Evolutionary conservation across 2,797 vertebrate species (phyloP), one percentile per base, ranked within the genome.

Genomic region (Sebastes minor): DNA sequence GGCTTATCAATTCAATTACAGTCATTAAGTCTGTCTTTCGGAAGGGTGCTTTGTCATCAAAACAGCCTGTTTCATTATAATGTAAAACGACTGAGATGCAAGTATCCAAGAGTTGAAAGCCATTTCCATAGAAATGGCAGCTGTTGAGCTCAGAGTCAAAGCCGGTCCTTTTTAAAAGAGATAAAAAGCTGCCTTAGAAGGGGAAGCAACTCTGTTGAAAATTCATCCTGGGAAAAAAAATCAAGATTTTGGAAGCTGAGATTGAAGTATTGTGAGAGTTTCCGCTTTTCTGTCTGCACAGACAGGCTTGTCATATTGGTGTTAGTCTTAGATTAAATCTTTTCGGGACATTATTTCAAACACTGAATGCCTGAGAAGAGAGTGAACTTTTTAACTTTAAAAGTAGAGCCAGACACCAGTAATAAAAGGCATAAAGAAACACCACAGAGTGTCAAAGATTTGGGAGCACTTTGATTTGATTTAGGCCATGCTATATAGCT

Each of bases 1-100:
- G 77, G 69, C 65, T 83, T 80, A 88, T 86, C 89, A 84, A 91
- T 90, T 91, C 76, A 87, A 91, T 88, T 87, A 87, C 68, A 82
- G 63, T 79, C 77, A 87, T 88, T 84, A 83, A 71, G 57, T 84
- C 53, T 76, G 87, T 86, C 89, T 89, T 88, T 92, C 53, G 85
- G 64, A 57, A 60, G 53, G 71, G 82, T 84, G 86, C 82, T 87
- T 89, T 83, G 81, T 90, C 90, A 91, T 86, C 86, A 78, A 90
- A 91, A 78, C 83, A 83, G 76, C 62, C 71, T 2, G 55, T 74
- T 85, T 85, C 71, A 88, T 80, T 83, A 80, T 64, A 78, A 82
- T 82, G 78, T 85, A 71, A 89, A 88, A 88, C 55, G 70, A 70
- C 71, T 38, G 38, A 78, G 16, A 85, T 80, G 71, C 62, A 76